Evolutionary conservation across 2,888 invertebrate genomes (phyloP).

Genomic region (Helobdella robusta): DNA sequence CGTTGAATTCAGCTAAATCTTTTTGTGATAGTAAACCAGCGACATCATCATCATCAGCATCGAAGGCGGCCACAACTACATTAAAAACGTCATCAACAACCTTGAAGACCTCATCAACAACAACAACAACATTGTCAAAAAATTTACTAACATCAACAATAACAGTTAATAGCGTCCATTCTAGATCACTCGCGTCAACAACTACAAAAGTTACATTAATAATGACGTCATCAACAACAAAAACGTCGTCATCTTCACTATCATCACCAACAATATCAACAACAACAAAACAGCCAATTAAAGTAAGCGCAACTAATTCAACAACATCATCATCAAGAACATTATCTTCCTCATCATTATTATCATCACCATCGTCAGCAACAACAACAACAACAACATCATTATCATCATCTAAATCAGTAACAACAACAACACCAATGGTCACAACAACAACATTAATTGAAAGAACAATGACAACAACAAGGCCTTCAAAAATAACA

Average conservation of each 20-base stretch:
- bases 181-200: neutral
- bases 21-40: too few relatives aligned
- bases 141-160: neutral
- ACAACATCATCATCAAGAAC: neutral
- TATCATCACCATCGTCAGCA: neutral
- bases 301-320: neutral
- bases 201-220: constrained; percentile 1
- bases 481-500: too few relatives aligned
- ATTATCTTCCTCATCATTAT: too few relatives aligned
- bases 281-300: too few relatives aligned
- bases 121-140: too few relatives aligned
- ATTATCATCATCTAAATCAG: neutral
- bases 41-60: neutral
- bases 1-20: too few relatives aligned
- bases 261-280: too few relatives aligned
- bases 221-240: neutral
- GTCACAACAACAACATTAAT: neutral
- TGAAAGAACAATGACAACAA: neutral
- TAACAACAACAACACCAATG: neutral
- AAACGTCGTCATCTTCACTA: too few relatives aligned
- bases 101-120: too few relatives aligned
- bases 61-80: neutral
- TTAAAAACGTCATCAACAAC: too few relatives aligned
- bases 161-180: too few relatives aligned
- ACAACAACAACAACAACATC: neutral